Percentiles rank a stretch among this genome's conserved stretches.
Conservation (phyloP, 2,797 vertebrate genomes). For the Fringilla coelebs region DNA sequence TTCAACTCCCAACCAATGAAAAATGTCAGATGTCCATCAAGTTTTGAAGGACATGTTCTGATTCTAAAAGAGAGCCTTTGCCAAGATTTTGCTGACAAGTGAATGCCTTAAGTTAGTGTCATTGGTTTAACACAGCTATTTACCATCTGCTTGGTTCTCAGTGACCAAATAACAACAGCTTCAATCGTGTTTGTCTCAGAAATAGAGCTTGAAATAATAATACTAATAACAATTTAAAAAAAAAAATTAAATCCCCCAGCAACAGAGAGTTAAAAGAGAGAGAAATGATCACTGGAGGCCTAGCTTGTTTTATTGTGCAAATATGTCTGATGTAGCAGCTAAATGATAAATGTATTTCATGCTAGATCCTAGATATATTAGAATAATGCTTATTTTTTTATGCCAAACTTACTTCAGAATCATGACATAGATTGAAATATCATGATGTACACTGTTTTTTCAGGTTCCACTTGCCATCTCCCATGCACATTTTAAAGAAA, state of each 20-base stretch:
- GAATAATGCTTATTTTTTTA: background rate
- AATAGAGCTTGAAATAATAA: background rate
- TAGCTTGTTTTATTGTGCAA: background rate
- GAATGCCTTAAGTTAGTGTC: background rate
- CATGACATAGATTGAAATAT: background rate
- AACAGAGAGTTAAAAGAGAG: background rate
- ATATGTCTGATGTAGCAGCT: background rate
- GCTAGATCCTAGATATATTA: background rate
- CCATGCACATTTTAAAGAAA: background rate
- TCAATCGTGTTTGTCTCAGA: background rate
- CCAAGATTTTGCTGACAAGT: background rate
- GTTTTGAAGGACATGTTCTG: background rate
- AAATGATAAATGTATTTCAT: background rate
- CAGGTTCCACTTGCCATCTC: background rate
- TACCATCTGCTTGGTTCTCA: background rate
- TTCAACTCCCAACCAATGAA: background rate
- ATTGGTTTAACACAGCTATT: background rate
- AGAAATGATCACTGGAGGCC: background rate
- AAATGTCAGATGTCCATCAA: background rate
- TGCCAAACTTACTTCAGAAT: background rate
- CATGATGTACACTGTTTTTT: background rate
- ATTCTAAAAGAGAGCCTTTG: background rate
- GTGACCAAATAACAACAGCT: background rate
- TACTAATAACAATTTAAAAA: background rate
- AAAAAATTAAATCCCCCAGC: background rate